Percentiles rank a stretch among this genome's conserved stretches.
Evolutionary conservation across 2,113 vertebrate species (phyloP).

Genomic region (Glaucomys volans): DNA sequence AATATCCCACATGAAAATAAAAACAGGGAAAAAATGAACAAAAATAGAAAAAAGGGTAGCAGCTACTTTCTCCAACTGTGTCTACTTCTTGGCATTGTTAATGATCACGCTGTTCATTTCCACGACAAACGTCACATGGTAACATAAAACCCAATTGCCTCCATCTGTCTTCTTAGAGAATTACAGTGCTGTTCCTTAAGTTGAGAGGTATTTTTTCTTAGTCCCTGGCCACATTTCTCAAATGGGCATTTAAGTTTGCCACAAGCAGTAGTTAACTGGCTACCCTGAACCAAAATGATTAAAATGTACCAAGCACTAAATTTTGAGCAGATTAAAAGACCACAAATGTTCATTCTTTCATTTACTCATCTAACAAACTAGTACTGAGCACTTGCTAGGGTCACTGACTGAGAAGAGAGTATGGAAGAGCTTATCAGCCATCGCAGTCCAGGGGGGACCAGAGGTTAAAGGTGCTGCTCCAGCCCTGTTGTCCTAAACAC

Average conservation of each 20-base stretch:
- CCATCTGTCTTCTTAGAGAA: neutral
- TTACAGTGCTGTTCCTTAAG: fast-evolving
- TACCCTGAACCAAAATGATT: neutral
- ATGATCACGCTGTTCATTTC: neutral
- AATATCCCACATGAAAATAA: neutral
- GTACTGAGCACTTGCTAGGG: fast-evolving
- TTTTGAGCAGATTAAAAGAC: neutral
- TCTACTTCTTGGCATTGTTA: neutral
- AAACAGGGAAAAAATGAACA: neutral
- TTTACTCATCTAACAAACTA: neutral
- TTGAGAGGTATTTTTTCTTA: neutral
- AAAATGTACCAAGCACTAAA: neutral
- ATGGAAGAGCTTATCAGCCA: neutral
- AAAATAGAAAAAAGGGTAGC: neutral
- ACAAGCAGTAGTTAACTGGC: neutral
- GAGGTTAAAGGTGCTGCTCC: neutral
- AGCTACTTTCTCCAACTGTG: neutral
- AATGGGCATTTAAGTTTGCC: neutral
- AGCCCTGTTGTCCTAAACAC: neutral
- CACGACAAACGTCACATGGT: neutral
- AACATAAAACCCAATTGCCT: neutral
- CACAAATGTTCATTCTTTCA: neutral
- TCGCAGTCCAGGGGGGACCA: neutral
- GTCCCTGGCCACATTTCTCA: neutral
- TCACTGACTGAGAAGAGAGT: no score